These are phyloP conservation scores for Brachyrhaphis roseni DNA, from an alignment of 2,797 vertebrate genomes.

Conservation along the genomic window DNA sequence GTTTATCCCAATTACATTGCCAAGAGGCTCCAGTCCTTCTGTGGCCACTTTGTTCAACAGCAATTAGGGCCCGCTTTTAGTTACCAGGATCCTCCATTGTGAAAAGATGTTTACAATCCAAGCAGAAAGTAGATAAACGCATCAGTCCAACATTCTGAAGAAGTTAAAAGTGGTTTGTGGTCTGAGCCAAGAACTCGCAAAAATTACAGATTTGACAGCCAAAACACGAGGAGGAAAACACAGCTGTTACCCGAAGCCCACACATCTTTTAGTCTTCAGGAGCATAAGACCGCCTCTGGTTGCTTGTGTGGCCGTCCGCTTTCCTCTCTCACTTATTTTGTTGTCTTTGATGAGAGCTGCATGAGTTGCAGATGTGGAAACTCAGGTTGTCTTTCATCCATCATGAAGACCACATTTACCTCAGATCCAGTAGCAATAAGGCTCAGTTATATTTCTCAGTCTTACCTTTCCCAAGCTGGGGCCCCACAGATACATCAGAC, in stretches of 20 bases:
- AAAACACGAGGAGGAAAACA: slow-evolving; percentile 58
- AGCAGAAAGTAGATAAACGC: slow-evolving; percentile 59
- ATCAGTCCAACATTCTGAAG: slow-evolving; percentile 42
- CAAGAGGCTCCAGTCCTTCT: slow-evolving; percentile 64
- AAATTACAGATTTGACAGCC: slow-evolving; percentile 62
- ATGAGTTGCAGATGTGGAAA: slow-evolving; percentile 59
- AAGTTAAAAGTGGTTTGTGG: slow-evolving; percentile 44
- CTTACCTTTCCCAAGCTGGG: slow-evolving; percentile 87
- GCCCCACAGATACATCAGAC: slow-evolving; percentile 87
- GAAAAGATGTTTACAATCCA: slow-evolving; percentile 59
- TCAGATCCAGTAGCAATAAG: slow-evolving; percentile 41
- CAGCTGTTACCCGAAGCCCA: slow-evolving; percentile 57
- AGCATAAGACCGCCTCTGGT: slow-evolving; percentile 43
- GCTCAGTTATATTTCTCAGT: slow-evolving; percentile 33
- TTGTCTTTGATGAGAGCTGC: slow-evolving; percentile 51
- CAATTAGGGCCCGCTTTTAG: slow-evolving; percentile 71
- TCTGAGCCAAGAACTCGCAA: slow-evolving; percentile 48
- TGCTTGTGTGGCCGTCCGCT: slow-evolving; percentile 57
- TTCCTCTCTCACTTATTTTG: slow-evolving; percentile 29
- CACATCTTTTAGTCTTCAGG: slow-evolving; percentile 63
- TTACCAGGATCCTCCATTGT: slow-evolving; percentile 59
- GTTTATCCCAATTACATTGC: slow-evolving; percentile 77
- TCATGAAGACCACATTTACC: slow-evolving; percentile 45
- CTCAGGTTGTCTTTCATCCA: slow-evolving; percentile 51
- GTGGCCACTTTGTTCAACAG: slow-evolving; percentile 67